Base-by-base conservation (phyloP, 2,888 invertebrate species). In the Pseudoips prasinana region DNA sequence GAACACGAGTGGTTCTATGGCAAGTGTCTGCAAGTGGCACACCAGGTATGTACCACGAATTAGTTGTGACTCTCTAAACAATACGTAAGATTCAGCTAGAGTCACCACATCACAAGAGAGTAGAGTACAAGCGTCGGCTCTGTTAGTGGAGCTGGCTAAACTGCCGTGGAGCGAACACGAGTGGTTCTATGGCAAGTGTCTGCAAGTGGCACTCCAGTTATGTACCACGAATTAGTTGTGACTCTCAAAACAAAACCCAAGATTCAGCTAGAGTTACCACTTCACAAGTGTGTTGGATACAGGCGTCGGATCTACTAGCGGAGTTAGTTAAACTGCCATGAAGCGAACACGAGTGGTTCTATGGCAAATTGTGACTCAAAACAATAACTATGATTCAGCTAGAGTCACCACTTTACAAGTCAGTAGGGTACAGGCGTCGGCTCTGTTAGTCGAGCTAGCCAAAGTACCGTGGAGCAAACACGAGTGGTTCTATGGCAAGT, bases 81-180 rank as follows among this genome's bases (percentile, higher is more conserved):
- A n/a, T n/a, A n/a, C n/a, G n/a, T n/a, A n/a, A n/a, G n/a, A n/a
- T n/a, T n/a, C 29, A 0, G 23, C 35, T 8, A 14, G 25, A 0
- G 32, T 17, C 11, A 20, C 25, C 28, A 14, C 33, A 10, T 2
- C 46, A 8, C 63, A 62, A 22, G 68, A 64, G 43, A 46, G 58
- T 10, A 66, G 68, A 22, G 60, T 64, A 37, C 73, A 70, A 39
- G 24, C 61, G 34, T 49, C 66, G 0, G 63, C 66, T 1, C 34
- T 81, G 24, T 59, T 79, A 17, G 57, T 56, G 0, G 62, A 51
- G 29, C 42, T 79, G 19, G 52, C 46, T 0, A 31, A 31, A 7
- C 53, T 83, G 42, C 81, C 82, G 23, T 87, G 86, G 86, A 2
- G 5, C 0, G 39, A 44, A 3, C 62, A 65, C 35, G 74, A 75